Evolutionary conservation across 2,113 vertebrate species (phyloP), one percentile per base, ranked within the genome.

Genomic region (Petroica traversi): DNA sequence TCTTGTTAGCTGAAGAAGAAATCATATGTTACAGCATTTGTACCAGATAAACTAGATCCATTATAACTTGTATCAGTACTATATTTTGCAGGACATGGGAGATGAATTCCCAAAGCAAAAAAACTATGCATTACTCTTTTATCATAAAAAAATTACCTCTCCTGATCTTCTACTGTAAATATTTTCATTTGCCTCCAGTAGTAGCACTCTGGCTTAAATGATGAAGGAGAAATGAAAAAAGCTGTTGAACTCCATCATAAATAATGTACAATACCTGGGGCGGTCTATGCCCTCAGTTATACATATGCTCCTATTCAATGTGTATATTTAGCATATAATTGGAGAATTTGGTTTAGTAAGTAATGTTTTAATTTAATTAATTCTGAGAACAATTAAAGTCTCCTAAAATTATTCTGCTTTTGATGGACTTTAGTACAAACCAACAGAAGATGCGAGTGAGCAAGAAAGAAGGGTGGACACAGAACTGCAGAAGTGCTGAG

Each of bases 1-100:
- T 97, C 95, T 96, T 97, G 79, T 92, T 94, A 94, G 89, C 76
- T 67, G 80, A 95, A 88, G 54, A 72, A 87, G 85, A 97, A 97
- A 86, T 93, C 28, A 69, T 90, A 77, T 86, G 80, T 96, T 95
- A 95, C 87, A 40, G 87, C 93, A 95, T 93, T 96, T 95, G 73
- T 43, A 80, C 45, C 55, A 91, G 81, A 94, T 85, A 87, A 97
- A 84, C 68, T 58, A 87, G 40, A 87, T 93, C 85, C 91, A 97
- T 97, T 97, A 89, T 78, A 94, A 81, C 57, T 71, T n/a, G 40
- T 79, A 62, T 85, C 76, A 75, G 31, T 85, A 68, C 63, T 90
- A 45, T 91, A 76, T 94, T 96, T 95, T 95, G 77, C 57, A 76
- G 75, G 59, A 82, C 89, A 90, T 73, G 71, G 72, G 68, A 85